Base-by-base conservation (phyloP, 2,797 vertebrate genomes). In the Capromys pilorides region DNA sequence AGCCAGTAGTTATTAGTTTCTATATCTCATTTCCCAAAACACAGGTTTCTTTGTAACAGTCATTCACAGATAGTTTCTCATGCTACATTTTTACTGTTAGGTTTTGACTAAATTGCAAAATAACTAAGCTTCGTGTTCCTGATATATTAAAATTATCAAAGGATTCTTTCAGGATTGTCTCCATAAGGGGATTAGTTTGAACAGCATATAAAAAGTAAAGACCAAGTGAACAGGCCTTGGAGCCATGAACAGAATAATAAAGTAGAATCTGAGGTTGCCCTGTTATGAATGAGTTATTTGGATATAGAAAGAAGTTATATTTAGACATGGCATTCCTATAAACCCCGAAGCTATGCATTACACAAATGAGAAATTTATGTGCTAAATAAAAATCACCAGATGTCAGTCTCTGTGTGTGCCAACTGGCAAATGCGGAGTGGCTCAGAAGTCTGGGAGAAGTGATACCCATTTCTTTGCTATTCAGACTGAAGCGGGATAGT, bases 311-410 rank as follows among this genome's bases (percentile, higher is more conserved):
- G n/a, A 78, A 86, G 28, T 61, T 97, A 77, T 95, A 97, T 98
- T 96, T 93, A 97, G 93, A 45, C 31, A 36, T 2, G 1, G 75
- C 92, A 66, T 97, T 97, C 79, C 95, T 94, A 80, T 90, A 96
- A 97, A 79, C 73, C 86, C 85, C 31, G 66, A 93, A 96, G 96
- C 96, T 93, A 75, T 94, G 92, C 96, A 79, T 94, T 97, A 95
- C 95, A 88, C 87, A 95, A 86, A 97, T 21, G 84, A 95, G 95
- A 97, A 97, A 96, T 96, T 94, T 77, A 96, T 95, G 86, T 73
- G 80, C 81, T 96, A 89, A 95, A 96, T 97, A 96, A 97, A 97
- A 97, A 13, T 81, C 66, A 85, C 90, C 95, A 97, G 80, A 87
- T 93, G 96, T 95, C 95, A 97, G 71, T 92, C 62, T 86, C 36